Conservation (phyloP, 2,113 vertebrate species). For the Catharus bicknelli region DNA sequence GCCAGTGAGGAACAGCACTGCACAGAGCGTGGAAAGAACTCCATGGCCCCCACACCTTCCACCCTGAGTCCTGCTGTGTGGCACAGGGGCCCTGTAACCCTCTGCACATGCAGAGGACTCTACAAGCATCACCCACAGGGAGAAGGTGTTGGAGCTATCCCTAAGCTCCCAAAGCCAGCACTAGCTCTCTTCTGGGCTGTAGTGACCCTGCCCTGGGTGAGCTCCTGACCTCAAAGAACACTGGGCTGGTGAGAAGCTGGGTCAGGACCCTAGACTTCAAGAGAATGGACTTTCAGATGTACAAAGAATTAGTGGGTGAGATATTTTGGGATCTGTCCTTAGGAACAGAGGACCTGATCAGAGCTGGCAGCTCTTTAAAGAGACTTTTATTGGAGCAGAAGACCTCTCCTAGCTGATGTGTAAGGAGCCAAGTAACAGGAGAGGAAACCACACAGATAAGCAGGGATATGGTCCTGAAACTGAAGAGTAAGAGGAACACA, state of each 20-base stretch:
- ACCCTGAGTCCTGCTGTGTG: neutral
- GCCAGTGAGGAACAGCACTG: neutral
- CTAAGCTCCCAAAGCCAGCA: neutral
- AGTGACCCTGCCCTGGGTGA: neutral
- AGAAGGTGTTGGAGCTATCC: fast-evolving
- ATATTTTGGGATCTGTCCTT: neutral
- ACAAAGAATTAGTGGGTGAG: neutral
- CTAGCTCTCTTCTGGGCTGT: neutral
- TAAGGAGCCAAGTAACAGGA: neutral
- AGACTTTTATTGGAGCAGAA: neutral
- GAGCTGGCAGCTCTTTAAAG: neutral
- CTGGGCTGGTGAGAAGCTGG: neutral
- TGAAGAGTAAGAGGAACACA: neutral
- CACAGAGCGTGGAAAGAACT: neutral
- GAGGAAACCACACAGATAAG: neutral
- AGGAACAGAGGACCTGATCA: neutral
- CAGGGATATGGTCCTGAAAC: neutral
- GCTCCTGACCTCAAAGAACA: neutral
- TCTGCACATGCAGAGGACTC: neutral
- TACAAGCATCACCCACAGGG: neutral
- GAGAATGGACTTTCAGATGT: neutral
- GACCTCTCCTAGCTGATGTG: neutral
- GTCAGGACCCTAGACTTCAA: neutral
- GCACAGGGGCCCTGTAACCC: neutral
- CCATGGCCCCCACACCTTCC: no score